A percentile compares a stretch with the other conserved stretches of the same genome.
phyloP scores from a whole-genome alignment of 2,888 invertebrate species.

The Brassicogethes aeneus region DNA sequence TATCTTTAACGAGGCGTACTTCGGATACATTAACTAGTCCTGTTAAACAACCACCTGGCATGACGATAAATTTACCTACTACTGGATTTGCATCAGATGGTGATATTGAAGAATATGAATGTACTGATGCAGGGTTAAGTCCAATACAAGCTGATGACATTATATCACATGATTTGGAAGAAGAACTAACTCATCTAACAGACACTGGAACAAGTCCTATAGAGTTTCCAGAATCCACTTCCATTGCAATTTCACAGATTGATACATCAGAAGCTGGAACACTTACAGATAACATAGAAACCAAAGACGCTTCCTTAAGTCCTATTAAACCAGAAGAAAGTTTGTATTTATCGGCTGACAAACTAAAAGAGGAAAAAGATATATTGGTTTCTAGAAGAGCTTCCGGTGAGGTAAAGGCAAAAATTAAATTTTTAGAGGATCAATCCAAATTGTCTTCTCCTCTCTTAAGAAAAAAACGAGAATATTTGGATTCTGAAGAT shows the following conservation, averaged over 20 bases:
- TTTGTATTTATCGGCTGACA: slow-evolving; percentile 22
- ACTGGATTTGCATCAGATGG: slow-evolving; percentile 38
- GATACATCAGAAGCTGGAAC: slow-evolving; percentile 46
- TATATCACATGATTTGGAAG: slow-evolving; percentile 32
- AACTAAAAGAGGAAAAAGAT: slow-evolving; percentile 36
- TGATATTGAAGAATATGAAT: slow-evolving; percentile 44
- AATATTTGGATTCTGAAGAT: slow-evolving; percentile 37
- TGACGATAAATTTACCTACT: slow-evolving; percentile 35
- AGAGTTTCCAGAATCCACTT: slow-evolving; percentile 40
- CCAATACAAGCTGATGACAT: slow-evolving; percentile 47
- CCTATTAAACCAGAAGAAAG: slow-evolving; percentile 41
- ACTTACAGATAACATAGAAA: slow-evolving; percentile 44
- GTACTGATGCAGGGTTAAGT: slow-evolving; percentile 48
- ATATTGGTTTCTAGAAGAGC: slow-evolving; percentile 34
- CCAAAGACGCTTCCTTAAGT: slow-evolving; percentile 46
- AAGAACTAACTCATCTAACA: slow-evolving; percentile 39
- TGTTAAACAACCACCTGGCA: slow-evolving; percentile 33
- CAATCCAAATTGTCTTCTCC: slow-evolving; percentile 35
- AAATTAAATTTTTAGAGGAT: slow-evolving; percentile 47
- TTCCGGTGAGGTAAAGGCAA: slow-evolving; percentile 48
- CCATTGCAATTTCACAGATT: slow-evolving; percentile 38
- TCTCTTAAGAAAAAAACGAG: slow-evolving; percentile 29
- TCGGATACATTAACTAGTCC: slow-evolving; percentile 41
- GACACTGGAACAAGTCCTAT: slow-evolving; percentile 46
- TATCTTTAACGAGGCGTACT: slow-evolving; percentile 44